Base-by-base conservation (phyloP, 30 jellyfish, hydroid and myxozoan species). In the Aurelia aurita region DNA sequence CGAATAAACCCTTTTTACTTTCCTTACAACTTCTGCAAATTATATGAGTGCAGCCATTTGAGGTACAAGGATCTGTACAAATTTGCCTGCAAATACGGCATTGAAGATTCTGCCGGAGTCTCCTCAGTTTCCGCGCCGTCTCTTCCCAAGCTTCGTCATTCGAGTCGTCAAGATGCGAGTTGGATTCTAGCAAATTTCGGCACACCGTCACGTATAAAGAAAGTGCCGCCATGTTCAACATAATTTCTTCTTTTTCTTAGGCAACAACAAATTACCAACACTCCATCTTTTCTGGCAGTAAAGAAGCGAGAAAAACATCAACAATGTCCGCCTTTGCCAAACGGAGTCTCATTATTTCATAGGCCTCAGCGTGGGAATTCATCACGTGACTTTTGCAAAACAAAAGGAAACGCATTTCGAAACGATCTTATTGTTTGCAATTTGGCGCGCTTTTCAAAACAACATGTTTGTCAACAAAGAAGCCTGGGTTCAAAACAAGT, bases 31-130 rank as follows among this genome's bases (percentile, higher is more conserved):
- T 79, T 28, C 82, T 35, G 64, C 98, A 91, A n/a, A 87, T 67
- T 47, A 91, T 21, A 64, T 91, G 98, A 18, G 57, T 62, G 55
- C 98, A 91, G 46, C 80, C 86, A 31, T 69, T 86, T 22, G 96
- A 59, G 67, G 90, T 71, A 62, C 21, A 80, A 32, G 90, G 96
- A n/a, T 85, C 96, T n/a, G 21, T 45, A 60, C 88, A 55, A 8
- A 91, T 49, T 25, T 59, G 58, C 39, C 90, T 88, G 73, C 98
- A 91, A 47, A 80, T 46, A 44, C 96, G 94, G 86, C 98, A 91
- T 54, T 58, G 89, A 21, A 91, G 80, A 60, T 65, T 67, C 10
- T 72, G 87, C 57, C 96, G 61, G 19, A 91, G 96, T 81, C 79
- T 91, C 63, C 71, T 68, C 25, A 86, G 62, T 47, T 63, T 74